These are phyloP conservation scores for Pterobdella sp. DNA, from an alignment of 2,888 invertebrate genomes.

Conservation along the genomic window DNA sequence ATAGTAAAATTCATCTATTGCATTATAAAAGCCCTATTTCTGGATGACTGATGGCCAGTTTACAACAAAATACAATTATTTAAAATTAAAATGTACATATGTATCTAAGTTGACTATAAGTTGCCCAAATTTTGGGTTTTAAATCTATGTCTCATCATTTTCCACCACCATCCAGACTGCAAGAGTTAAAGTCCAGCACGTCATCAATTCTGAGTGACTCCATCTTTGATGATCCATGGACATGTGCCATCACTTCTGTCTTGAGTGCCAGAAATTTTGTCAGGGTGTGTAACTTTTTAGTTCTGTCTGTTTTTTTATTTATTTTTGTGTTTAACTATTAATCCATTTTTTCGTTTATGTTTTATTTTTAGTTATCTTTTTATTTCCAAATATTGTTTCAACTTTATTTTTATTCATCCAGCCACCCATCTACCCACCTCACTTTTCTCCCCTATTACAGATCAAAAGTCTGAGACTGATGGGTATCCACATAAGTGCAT, in stretches of 20 bases:
- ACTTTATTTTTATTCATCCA: neutral
- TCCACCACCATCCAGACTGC: constrained; percentile 46
- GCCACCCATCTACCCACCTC: neutral
- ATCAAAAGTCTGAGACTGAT: constrained; percentile 72
- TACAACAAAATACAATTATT: no score
- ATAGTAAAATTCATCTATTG: no score
- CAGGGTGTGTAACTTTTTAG: constrained; percentile 40
- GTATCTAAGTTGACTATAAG: no score
- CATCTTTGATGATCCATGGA: constrained; percentile 41
- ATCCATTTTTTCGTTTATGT: neutral
- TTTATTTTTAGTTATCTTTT: neutral
- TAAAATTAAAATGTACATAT: no score
- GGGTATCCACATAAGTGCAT: constrained; percentile 72
- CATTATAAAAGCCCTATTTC: no score
- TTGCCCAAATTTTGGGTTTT: no score
- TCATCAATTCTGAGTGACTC: constrained; percentile 69
- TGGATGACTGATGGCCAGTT: no score
- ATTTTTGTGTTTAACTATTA: neutral
- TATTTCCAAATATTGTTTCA: neutral
- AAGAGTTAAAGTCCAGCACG: constrained; percentile 69
- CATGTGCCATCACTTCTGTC: constrained; percentile 39
- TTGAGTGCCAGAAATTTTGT: constrained; percentile 41
- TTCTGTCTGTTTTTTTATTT: neutral
- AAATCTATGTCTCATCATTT: constrained; percentile 44
- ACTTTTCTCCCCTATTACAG: constrained; percentile 40